Evolutionary conservation across 2,888 invertebrate genomes (phyloP).

Genomic region (Eumerus sabulonum): DNA sequence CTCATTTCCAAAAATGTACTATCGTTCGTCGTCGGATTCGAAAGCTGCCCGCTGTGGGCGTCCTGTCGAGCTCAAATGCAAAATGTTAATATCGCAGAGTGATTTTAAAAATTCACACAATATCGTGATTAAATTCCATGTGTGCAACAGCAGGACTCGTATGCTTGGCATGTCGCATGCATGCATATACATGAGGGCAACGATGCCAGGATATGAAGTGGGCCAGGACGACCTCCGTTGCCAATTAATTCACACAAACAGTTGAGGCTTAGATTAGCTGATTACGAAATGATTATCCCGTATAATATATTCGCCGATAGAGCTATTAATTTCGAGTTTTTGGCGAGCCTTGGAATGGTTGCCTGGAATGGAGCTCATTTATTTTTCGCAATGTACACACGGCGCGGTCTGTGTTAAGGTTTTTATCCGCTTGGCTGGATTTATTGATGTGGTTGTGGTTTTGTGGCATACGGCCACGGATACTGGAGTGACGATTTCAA

Average conservation of each 20-base stretch:
- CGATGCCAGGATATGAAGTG: constrained; percentile 4
- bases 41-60: constrained; percentile 3
- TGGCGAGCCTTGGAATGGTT: constrained; percentile 17
- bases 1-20: too few species aligned
- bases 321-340: constrained; percentile 60
- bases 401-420: not conserved
- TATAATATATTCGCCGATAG: constrained; percentile 56
- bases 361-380: constrained; percentile 9
- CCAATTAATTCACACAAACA: constrained; percentile 55
- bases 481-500: too few species aligned
- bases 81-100: constrained; percentile 62
- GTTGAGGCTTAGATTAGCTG: constrained; percentile 60
- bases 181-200: constrained; percentile 47
- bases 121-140: constrained; percentile 62
- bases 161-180: constrained; percentile 11
- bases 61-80: constrained; percentile 30
- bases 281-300: constrained; percentile 64
- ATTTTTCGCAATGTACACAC: constrained; percentile 14
- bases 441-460: too few species aligned
- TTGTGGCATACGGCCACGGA: too few species aligned
- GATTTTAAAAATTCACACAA: constrained; percentile 67
- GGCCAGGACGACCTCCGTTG: not conserved
- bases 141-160: constrained; percentile 32
- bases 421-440: not conserved
- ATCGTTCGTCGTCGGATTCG: not conserved